Percentiles rank a stretch among this genome's conserved stretches.
Conservation (phyloP, 2,113 vertebrate genomes). For the Craseonycteris thonglongyai region DNA sequence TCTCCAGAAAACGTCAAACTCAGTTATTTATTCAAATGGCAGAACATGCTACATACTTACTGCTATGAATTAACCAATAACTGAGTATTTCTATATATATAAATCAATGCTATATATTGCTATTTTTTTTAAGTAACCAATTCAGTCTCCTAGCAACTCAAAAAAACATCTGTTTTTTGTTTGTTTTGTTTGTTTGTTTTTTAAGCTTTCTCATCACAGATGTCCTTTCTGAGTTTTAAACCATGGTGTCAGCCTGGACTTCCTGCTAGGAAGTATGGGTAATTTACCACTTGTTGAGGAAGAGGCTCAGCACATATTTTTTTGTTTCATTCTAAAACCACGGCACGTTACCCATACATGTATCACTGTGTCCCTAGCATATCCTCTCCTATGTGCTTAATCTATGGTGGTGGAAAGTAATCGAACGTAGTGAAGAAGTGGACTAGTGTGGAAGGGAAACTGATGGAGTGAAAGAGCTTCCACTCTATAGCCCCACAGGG, state of each 20-base stretch:
- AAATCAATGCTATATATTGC: background rate
- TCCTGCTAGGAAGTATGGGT: slow-evolving; percentile 56
- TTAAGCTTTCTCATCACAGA: slow-evolving; percentile 26
- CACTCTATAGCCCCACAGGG: background rate
- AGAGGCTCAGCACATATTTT: background rate
- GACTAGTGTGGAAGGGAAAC: background rate
- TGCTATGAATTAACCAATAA: background rate
- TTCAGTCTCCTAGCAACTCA: background rate
- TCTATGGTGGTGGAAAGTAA: background rate
- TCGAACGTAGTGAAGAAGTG: background rate
- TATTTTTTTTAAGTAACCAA: slow-evolving; percentile 31
- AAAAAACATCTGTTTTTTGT: slow-evolving; percentile 17
- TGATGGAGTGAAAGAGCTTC: background rate
- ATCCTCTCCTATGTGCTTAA: background rate
- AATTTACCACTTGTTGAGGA: background rate
- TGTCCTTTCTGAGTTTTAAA: slow-evolving; percentile 62
- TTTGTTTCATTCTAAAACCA: background rate
- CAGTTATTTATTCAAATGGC: background rate
- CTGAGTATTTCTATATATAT: background rate
- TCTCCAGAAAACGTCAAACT: background rate
- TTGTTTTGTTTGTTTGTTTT: background rate
- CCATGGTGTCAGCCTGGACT: slow-evolving; percentile 11
- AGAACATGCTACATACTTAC: background rate
- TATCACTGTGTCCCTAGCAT: background rate
- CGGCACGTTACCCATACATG: background rate